Percentiles rank a stretch among this genome's conserved stretches.
These are phyloP conservation scores for Nomada lathburiana DNA, from an alignment of 2,888 invertebrate species.

Conservation along the genomic window DNA sequence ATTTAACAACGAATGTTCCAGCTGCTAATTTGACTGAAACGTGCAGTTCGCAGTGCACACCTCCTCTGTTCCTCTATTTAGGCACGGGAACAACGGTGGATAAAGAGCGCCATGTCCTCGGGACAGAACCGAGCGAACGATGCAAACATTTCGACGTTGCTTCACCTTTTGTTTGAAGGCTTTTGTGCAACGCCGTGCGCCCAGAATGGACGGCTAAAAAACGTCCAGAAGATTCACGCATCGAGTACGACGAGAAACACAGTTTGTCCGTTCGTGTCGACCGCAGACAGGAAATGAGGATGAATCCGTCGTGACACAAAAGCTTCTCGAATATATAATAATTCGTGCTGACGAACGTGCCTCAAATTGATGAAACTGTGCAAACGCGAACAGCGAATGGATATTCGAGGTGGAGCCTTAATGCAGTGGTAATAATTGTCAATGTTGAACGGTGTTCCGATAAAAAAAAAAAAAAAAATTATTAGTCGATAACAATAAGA, in stretches of 20 bases:
- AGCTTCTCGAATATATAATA: background rate
- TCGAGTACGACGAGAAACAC: background rate
- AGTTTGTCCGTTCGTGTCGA: background rate
- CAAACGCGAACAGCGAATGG: too few relatives aligned
- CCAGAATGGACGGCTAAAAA: background rate
- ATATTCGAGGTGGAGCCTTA: too few relatives aligned
- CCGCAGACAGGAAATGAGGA: constrained; percentile 17
- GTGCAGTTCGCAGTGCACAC: background rate
- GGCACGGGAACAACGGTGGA: background rate
- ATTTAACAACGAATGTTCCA: background rate
- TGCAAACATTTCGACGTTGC: constrained; percentile 15
- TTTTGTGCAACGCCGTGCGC: background rate
- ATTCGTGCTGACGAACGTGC: background rate
- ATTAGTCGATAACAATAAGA: too few relatives aligned
- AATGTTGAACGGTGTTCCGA: too few relatives aligned
- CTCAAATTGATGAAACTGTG: too few relatives aligned
- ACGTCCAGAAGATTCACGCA: background rate
- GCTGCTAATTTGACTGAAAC: background rate
- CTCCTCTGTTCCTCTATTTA: background rate
- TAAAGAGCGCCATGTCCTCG: background rate
- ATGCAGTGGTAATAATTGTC: too few relatives aligned
- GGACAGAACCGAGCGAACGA: background rate
- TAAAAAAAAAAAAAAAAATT: too few relatives aligned
- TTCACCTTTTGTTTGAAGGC: background rate
- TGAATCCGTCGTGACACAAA: constrained; percentile 24